Conservation (phyloP, 1,140 invertebrate species). For the Anastrepha obliqua region DNA sequence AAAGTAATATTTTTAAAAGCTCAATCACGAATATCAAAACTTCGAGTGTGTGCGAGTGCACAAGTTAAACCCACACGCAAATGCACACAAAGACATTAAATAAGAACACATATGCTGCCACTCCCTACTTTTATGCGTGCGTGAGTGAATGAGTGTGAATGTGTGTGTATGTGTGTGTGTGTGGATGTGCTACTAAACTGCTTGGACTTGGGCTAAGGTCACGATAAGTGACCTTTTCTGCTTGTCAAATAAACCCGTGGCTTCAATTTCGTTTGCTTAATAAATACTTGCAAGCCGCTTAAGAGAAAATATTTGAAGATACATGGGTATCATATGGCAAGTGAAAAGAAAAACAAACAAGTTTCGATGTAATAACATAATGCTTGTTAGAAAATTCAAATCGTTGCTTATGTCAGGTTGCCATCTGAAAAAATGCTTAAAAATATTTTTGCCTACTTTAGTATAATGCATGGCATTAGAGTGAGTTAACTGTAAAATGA, state of each 20-base stretch:
- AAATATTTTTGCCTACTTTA: background rate
- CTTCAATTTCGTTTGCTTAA: constrained; percentile 16
- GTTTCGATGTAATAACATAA: constrained; percentile 2
- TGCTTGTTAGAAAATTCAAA: background rate
- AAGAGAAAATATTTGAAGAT: background rate
- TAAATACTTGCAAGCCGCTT: constrained; percentile 34
- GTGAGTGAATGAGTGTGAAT: no score
- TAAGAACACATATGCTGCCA: background rate
- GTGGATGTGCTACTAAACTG: background rate
- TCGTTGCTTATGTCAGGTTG: background rate
- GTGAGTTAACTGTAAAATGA: background rate
- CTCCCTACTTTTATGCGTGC: background rate
- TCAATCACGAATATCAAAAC: background rate
- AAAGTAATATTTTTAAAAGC: constrained; percentile 40
- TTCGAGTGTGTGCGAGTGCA: background rate
- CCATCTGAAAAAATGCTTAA: background rate
- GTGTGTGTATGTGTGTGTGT: no score
- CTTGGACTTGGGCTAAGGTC: background rate
- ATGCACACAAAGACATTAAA: background rate
- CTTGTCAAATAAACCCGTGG: constrained; percentile 43
- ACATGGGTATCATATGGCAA: background rate
- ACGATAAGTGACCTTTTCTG: constrained; percentile 23
- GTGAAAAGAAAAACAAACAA: background rate
- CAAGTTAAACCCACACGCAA: background rate
- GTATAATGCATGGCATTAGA: background rate